Conservation (phyloP, 2,113 vertebrate genomes). For the Hyaena hyaena region DNA sequence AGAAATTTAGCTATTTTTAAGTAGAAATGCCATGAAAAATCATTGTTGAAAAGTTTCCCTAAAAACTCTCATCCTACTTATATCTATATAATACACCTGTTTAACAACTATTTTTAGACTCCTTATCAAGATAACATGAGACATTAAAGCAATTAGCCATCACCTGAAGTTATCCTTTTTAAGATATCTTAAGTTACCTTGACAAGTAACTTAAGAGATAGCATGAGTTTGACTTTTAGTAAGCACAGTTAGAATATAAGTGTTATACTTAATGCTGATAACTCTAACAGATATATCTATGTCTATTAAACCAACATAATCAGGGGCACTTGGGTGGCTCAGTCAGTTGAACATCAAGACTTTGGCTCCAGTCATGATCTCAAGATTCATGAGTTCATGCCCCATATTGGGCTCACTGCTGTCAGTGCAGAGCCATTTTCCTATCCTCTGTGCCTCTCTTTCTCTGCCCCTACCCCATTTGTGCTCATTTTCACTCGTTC, state of each 20-base stretch:
- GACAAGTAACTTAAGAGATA: not conserved
- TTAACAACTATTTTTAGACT: not conserved
- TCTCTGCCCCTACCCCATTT: too few relatives aligned
- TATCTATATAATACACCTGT: not conserved
- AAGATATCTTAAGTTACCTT: too few relatives aligned
- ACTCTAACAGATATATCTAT: not conserved
- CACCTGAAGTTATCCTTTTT: not conserved
- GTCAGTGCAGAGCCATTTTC: too few relatives aligned
- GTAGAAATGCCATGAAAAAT: not conserved
- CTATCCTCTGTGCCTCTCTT: too few relatives aligned
- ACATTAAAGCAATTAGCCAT: not conserved
- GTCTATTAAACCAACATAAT: too few relatives aligned
- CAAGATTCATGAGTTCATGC: too few relatives aligned
- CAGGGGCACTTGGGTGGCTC: too few relatives aligned
- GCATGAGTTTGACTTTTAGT: not conserved
- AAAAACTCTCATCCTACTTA: not conserved
- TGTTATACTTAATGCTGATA: not conserved
- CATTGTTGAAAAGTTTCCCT: not conserved
- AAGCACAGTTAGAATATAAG: not conserved
- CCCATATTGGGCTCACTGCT: too few relatives aligned
- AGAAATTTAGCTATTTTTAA: not conserved
- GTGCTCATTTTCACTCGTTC: too few relatives aligned
- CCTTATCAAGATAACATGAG: not conserved
- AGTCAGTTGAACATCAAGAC: too few relatives aligned
- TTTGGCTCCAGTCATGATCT: too few relatives aligned